A percentile compares a stretch with the other conserved stretches of the same genome.
phyloP scores from a whole-genome alignment of 2,888 invertebrate genomes.

The Drosophila subquinaria region DNA sequence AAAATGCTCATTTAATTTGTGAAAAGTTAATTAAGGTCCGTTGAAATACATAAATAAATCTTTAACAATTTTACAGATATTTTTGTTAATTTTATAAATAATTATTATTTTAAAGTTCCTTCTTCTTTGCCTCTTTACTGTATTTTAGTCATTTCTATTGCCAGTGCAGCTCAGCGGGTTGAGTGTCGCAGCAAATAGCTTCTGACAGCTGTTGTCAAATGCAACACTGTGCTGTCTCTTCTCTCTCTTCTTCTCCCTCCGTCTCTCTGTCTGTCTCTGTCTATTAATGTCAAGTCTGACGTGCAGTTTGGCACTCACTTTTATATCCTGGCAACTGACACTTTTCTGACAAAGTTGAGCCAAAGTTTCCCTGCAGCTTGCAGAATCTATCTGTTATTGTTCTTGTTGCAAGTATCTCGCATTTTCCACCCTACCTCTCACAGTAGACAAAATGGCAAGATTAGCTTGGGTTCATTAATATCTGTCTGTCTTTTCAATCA shows the following conservation, averaged over 20 bases:
- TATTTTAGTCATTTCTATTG: constrained; percentile 4
- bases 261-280: constrained; percentile 9
- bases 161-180: constrained; percentile 19
- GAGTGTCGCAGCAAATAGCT: constrained; percentile 66
- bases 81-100: too few species aligned
- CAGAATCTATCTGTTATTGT: constrained; percentile 14
- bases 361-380: constrained; percentile 22
- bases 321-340: constrained; percentile 51
- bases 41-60: not conserved
- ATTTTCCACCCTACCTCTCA: not conserved
- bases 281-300: constrained; percentile 49
- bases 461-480: too few species aligned
- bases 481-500: too few species aligned
- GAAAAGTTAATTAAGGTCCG: not conserved
- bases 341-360: constrained; percentile 27
- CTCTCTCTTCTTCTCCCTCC: not conserved
- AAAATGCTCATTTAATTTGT: not conserved
- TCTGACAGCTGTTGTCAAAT: constrained; percentile 69
- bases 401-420: not conserved
- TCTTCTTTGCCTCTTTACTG: not conserved
- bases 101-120: too few species aligned
- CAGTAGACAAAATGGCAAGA: too few species aligned
- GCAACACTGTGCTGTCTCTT: constrained; percentile 43
- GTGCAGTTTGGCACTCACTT: constrained; percentile 33
- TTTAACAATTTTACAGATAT: not conserved